phyloP scores from a whole-genome alignment of 1,140 invertebrate genomes.

The Macrobrachium rosenbergii region DNA sequence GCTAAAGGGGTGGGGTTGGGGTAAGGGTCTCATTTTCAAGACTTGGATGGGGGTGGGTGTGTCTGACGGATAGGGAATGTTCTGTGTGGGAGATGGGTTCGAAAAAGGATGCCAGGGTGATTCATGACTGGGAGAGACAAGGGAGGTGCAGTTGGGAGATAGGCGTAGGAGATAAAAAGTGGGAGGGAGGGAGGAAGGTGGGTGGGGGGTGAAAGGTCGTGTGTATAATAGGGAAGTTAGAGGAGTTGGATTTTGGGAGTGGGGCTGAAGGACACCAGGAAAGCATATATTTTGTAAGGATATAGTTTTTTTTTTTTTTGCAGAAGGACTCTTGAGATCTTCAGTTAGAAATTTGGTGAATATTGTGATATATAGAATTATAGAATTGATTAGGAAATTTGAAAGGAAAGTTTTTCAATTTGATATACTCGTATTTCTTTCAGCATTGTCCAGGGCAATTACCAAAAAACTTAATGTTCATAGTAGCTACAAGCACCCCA shows the following conservation, averaged over 20 bases:
- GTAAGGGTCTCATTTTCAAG: too few relatives aligned
- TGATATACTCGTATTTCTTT: too few relatives aligned
- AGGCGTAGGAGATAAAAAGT: not conserved
- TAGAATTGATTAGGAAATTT: not conserved
- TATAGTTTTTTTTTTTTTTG: too few relatives aligned
- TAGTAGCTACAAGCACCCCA: too few relatives aligned
- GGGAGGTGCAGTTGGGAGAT: not conserved
- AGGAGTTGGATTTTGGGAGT: not conserved
- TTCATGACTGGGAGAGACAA: not conserved
- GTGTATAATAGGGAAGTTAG: not conserved
- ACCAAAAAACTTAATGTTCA: too few relatives aligned
- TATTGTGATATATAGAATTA: too few relatives aligned
- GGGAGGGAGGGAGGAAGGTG: slow-evolving; percentile 10
- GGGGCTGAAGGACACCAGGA: not conserved
- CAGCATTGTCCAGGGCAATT: too few relatives aligned
- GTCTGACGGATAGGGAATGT: too few relatives aligned
- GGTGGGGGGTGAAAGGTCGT: not conserved
- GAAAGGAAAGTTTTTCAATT: not conserved
- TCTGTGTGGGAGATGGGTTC: not conserved
- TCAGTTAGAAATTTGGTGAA: too few relatives aligned
- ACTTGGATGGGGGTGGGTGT: too few relatives aligned
- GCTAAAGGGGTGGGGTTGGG: too few relatives aligned
- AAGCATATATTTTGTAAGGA: not conserved
- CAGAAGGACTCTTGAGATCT: too few relatives aligned
- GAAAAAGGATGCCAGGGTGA: not conserved